Evolutionary conservation across 2,888 invertebrate genomes (phyloP).

Genomic region (Coleophora flavipennella): DNA sequence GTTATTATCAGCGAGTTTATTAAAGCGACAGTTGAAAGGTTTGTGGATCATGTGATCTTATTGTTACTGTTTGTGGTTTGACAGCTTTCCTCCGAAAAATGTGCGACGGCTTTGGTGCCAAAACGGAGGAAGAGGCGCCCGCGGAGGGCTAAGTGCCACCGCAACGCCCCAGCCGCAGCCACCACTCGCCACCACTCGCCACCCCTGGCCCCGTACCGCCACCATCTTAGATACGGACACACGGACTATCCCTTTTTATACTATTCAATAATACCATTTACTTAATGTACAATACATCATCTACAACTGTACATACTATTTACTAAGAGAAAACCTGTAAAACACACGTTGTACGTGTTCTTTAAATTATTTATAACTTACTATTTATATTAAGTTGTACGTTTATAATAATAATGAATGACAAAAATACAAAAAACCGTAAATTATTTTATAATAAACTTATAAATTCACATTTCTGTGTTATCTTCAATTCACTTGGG

Average conservation of each 20-base stretch:
- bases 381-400: slow-evolving; percentile 15
- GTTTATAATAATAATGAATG: slow-evolving; percentile 44
- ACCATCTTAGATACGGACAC: slow-evolving; percentile 49
- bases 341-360: slow-evolving; percentile 69
- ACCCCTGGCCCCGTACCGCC: slow-evolving; percentile 33
- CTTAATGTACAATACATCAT: slow-evolving; percentile 58
- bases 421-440: slow-evolving; percentile 58
- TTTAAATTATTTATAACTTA: slow-evolving; percentile 64
- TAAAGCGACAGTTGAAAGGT: too few relatives aligned
- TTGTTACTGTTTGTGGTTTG: too few relatives aligned
- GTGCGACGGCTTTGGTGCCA: slow-evolving; percentile 75
- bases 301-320: slow-evolving; percentile 67
- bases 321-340: slow-evolving; percentile 69
- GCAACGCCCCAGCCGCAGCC: slow-evolving; percentile 16
- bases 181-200: slow-evolving; percentile 17
- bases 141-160: slow-evolving; percentile 43
- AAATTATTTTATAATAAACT: slow-evolving; percentile 70
- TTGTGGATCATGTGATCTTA: too few relatives aligned
- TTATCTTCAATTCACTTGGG: slow-evolving; percentile 8
- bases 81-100: slow-evolving; percentile 91
- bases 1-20: too few relatives aligned
- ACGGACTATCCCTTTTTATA: slow-evolving; percentile 58
- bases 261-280: slow-evolving; percentile 43
- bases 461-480: slow-evolving; percentile 26
- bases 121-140: slow-evolving; percentile 37